phyloP scores from a whole-genome alignment of 1,140 invertebrate species.

The Brachionus plicatilis region DNA sequence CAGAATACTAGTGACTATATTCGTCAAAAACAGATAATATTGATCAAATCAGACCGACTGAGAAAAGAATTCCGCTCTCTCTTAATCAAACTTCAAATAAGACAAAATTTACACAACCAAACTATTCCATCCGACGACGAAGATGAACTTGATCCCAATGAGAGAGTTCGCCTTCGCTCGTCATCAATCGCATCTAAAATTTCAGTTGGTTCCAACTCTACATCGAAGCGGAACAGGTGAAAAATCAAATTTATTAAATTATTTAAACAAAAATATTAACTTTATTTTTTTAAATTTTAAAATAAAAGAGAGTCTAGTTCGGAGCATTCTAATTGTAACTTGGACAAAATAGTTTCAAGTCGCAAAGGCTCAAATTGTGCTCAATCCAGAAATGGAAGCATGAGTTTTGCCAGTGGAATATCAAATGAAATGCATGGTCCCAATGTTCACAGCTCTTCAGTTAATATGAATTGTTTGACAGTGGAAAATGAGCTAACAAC shows the following conservation, averaged over 20 bases:
- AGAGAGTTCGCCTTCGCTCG: slow-evolving; percentile 1
- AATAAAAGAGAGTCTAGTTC: slow-evolving; percentile 12
- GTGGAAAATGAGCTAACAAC: neutral
- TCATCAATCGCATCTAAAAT: slow-evolving; percentile 1
- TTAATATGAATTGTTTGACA: neutral
- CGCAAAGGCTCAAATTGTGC: slow-evolving; percentile 13
- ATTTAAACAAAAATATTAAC: too few relatives aligned
- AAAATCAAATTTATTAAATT: too few relatives aligned
- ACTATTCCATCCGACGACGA: slow-evolving; percentile 39
- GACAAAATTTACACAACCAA: neutral
- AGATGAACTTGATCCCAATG: slow-evolving; percentile 34
- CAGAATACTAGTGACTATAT: neutral
- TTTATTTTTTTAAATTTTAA: neutral
- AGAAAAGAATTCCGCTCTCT: slow-evolving; percentile 2
- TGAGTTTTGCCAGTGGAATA: neutral
- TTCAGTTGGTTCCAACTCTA: slow-evolving; percentile 1
- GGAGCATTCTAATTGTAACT: neutral
- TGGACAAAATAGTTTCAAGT: neutral
- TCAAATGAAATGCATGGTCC: slow-evolving; percentile 7
- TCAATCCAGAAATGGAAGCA: neutral
- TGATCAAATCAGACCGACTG: slow-evolving; percentile 11
- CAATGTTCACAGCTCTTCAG: neutral
- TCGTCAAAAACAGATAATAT: slow-evolving; percentile 17
- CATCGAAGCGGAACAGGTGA: slow-evolving; percentile 8
- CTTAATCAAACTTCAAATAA: neutral